Base-by-base conservation (phyloP, 2,113 vertebrate genomes). In the Spea bombifrons region DNA sequence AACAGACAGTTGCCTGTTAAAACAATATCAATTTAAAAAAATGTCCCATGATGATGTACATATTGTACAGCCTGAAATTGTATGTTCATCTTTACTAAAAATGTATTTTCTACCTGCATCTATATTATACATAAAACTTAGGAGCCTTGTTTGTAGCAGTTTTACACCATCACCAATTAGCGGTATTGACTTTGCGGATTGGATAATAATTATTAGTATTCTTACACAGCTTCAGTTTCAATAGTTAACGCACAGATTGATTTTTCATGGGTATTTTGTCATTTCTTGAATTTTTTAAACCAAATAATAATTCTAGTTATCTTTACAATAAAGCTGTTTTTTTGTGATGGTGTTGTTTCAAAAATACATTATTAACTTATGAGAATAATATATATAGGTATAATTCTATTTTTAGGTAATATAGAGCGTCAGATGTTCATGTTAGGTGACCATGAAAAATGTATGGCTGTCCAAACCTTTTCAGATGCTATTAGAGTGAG, bases 401-500 rank as follows among this genome's bases (percentile, higher is more conserved):
- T 80, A 81, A 82, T 82, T 80, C 71, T 63, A 66, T 67, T 76
- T n/a, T 66, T 73, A 96, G 95, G 95, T 78, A 86, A 88, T 81
- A 84, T 93, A 65, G 87, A 92, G 75, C n/a, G 87, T 44, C 89
- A 87, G 71, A 84, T 93, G 68, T 78, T 83, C 76, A 85, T 84
- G 74, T 76, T 85, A 67, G 68, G 85, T 55, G 76, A 81, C 76
- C 71, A 82, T 70, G 85, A 84, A 16, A 84, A 86, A 49, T 82
- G 77, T 72, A 43, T 6, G 73, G 84, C 84, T 84, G 55, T 81
- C 73, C 84, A 92, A 73, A 87, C 82, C 75, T 89, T 96, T 5
- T 83, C 88, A 77, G 85, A 94, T 70, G 89, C 91, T 85, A 85
- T 95, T 86, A 87, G 86, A 52, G 61, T 92, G 53, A 90, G 87